phyloP scores from a whole-genome alignment of 2,888 invertebrate species.

The Calliphora vomitoria region DNA sequence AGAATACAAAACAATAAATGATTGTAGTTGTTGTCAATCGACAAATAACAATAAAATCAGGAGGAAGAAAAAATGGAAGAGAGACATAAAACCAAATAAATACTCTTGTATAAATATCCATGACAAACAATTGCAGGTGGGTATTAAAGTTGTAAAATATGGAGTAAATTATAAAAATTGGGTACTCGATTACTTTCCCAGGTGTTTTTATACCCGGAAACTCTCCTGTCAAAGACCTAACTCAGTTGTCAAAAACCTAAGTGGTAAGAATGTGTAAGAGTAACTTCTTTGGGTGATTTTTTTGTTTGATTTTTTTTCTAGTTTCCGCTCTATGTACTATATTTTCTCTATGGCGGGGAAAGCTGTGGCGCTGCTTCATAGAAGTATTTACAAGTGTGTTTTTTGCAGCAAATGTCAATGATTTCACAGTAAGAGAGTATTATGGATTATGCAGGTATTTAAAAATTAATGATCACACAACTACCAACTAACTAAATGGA shows the following conservation, averaged over 20 bases:
- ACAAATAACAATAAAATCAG: slow-evolving; percentile 14
- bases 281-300: no score
- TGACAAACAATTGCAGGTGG: slow-evolving; percentile 1
- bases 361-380: background rate
- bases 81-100: slow-evolving; percentile 34
- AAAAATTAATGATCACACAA: slow-evolving; percentile 22
- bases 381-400: slow-evolving; percentile 15
- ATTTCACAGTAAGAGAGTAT: slow-evolving; percentile 9
- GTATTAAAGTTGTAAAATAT: background rate
- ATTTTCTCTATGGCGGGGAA: no score
- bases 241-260: no score
- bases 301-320: no score
- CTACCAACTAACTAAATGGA: background rate
- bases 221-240: no score
- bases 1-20: slow-evolving; percentile 19
- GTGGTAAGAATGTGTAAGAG: no score
- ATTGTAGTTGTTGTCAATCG: slow-evolving; percentile 33
- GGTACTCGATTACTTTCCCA: no score
- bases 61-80: background rate
- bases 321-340: no score
- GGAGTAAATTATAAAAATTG: background rate
- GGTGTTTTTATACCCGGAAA: no score
- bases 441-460: slow-evolving; percentile 36
- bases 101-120: slow-evolving; percentile 21
- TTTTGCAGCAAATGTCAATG: slow-evolving; percentile 27